Evolutionary conservation across 35 echinoderm and acorn worm species (phyloP).

Genomic region (Patiria miniata): DNA sequence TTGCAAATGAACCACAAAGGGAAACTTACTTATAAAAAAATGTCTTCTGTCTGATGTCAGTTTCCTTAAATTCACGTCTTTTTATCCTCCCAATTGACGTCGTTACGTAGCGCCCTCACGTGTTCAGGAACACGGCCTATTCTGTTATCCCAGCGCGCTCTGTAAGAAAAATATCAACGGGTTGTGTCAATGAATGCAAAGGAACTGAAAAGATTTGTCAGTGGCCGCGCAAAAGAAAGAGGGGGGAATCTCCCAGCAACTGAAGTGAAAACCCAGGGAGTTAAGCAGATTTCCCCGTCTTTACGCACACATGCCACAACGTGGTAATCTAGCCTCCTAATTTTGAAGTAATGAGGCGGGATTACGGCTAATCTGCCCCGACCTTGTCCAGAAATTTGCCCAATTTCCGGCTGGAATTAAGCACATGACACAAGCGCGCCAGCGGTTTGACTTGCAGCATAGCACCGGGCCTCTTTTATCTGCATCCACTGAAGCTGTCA

Average conservation of each 20-base stretch:
- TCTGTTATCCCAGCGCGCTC: no score
- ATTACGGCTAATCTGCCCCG: slow-evolving; percentile 5
- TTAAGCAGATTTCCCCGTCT: background rate
- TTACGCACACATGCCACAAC: slow-evolving; percentile 23
- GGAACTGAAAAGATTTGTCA: background rate
- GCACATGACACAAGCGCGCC: slow-evolving; percentile 7
- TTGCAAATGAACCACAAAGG: no score
- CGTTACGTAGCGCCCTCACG: no score
- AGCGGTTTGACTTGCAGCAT: background rate
- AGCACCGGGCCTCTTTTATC: background rate
- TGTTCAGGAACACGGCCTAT: no score
- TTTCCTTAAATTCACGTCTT: no score
- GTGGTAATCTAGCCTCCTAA: slow-evolving; percentile 24
- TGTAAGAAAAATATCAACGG: no score
- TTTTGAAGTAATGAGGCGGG: slow-evolving; percentile 21
- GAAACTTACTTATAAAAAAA: no score
- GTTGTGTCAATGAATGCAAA: background rate
- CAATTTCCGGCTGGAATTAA: background rate
- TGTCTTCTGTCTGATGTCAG: no score
- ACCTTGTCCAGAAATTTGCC: slow-evolving; percentile 26
- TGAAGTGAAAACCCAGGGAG: background rate
- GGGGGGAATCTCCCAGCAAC: background rate
- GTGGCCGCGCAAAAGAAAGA: background rate
- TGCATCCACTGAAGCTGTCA: background rate
- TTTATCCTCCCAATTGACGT: no score